A percentile compares a stretch with the other conserved stretches of the same genome.
phyloP scores from a whole-genome alignment of 2,888 invertebrate species.

The Tenodera sinensis region DNA sequence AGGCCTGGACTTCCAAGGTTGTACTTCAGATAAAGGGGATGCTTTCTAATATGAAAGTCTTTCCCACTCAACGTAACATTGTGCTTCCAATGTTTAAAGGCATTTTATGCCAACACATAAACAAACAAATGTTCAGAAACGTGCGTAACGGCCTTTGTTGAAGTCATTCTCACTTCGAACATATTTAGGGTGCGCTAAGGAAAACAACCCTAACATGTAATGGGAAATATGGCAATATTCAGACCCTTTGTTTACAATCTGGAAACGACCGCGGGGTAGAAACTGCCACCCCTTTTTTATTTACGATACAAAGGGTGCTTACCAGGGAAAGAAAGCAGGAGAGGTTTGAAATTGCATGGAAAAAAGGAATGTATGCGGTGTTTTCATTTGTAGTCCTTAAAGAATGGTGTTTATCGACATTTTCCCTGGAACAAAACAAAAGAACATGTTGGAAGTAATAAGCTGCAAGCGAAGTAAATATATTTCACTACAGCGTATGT shows the following conservation, averaged over 20 bases:
- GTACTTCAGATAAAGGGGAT: too few relatives aligned
- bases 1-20: too few relatives aligned
- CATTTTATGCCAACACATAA: not conserved
- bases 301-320: not conserved
- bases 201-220: not conserved
- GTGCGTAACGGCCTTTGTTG: not conserved
- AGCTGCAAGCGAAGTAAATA: too few relatives aligned
- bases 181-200: not conserved
- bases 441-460: not conserved
- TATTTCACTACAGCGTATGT: too few relatives aligned
- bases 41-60: not conserved
- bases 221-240: not conserved
- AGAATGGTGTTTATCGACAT: not conserved
- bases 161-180: not conserved
- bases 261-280: not conserved
- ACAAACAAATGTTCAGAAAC: not conserved
- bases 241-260: not conserved
- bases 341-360: not conserved
- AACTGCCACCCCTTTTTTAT: not conserved
- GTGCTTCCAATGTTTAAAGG: too few relatives aligned
- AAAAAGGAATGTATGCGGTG: not conserved
- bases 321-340: not conserved
- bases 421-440: not conserved
- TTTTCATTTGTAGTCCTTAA: not conserved
- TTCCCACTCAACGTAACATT: not conserved